Percentiles rank a stretch among this genome's conserved stretches.
phyloP scores from a whole-genome alignment of 2,888 invertebrate species.

The Brachyopa scutellaris region DNA sequence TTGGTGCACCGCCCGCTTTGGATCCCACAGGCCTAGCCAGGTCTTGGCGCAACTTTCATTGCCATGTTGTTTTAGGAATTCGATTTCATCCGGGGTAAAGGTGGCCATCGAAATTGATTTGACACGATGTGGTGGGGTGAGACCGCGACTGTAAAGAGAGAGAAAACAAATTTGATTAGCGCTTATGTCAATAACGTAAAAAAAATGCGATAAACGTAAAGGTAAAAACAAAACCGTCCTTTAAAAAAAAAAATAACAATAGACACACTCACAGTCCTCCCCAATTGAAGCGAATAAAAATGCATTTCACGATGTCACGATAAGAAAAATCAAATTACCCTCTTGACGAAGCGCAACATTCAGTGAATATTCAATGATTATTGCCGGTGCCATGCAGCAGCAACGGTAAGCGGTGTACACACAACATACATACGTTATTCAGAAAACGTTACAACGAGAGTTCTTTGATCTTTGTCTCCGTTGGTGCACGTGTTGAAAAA shows the following conservation, averaged over 20 bases:
- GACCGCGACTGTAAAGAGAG: constrained; percentile 91
- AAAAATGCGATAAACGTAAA: neutral
- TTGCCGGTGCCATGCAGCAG: constrained; percentile 16
- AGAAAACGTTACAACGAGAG: constrained; percentile 14
- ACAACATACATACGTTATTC: constrained; percentile 26
- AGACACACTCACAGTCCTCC: too few species aligned
- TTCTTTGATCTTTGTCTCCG: constrained; percentile 49
- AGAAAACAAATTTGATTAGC: constrained; percentile 69
- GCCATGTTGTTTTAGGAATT: constrained; percentile 93
- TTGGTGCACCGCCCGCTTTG: constrained; percentile 92
- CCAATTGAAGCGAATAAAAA: constrained; percentile 35
- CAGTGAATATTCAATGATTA: constrained; percentile 63
- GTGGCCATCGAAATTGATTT: constrained; percentile 99
- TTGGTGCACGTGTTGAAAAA: neutral
- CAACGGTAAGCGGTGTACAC: constrained; percentile 43
- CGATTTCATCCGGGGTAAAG: constrained; percentile 97
- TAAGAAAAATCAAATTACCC: constrained; percentile 66
- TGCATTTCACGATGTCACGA: constrained; percentile 66
- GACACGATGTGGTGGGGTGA: constrained; percentile 98
- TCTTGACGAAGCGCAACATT: constrained; percentile 63
- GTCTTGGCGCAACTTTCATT: constrained; percentile 96
- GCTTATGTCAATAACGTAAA: neutral
- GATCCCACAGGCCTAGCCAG: constrained; percentile 95
- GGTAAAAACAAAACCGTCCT: too few species aligned
- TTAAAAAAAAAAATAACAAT: neutral